Base-by-base conservation (phyloP, 2,797 vertebrate species). In the Myripristis murdjan region DNA sequence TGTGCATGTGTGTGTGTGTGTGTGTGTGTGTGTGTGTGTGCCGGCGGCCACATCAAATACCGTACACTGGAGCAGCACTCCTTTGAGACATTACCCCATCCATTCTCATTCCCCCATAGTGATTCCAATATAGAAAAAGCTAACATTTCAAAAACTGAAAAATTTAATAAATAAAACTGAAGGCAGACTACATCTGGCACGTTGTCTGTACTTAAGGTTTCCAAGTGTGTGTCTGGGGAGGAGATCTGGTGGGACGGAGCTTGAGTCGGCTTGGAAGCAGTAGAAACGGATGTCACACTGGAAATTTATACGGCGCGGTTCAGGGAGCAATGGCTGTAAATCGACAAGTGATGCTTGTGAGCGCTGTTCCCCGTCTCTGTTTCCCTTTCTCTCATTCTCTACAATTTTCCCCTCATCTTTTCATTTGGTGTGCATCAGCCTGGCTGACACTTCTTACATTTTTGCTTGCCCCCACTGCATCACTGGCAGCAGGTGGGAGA, bases 211-310 rank as follows among this genome's bases (percentile, higher is more conserved):
- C 86, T 85, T 82, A 85, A 90, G 71, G 76, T 86, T 89, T 89
- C 91, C 87, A 91, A 90, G 89, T 90, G 89, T 87, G 87, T 82
- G 87, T 92, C 87, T 89, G 82, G 89, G 86, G 89, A 90, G 86
- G 82, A 87, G 86, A 91, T 89, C 89, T 91, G 86, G 81, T 81
- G 87, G 92, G 87, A 89, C 78, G 71, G 70, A 76, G 89, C 59
- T 70, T 44, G 65, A 73, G 86, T 89, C 89, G 89, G 89, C 89
- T 93, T 94, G 92, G 92, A 92, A 86, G 89, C 87, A 84, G 86
- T 92, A 93, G 90, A 93, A 93, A 93, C 88, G 87, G 88, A 90
- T 87, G 90, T 93, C 92, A 91, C 89, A 58, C 79, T 87, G 79
- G 72, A 87, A 88, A 93, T 92, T 93, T 94, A 93, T 94, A 91